Evolutionary conservation across 2,797 vertebrate species (phyloP), one percentile per base, ranked within the genome.

Genomic region (Coccyzus lansbergi): DNA sequence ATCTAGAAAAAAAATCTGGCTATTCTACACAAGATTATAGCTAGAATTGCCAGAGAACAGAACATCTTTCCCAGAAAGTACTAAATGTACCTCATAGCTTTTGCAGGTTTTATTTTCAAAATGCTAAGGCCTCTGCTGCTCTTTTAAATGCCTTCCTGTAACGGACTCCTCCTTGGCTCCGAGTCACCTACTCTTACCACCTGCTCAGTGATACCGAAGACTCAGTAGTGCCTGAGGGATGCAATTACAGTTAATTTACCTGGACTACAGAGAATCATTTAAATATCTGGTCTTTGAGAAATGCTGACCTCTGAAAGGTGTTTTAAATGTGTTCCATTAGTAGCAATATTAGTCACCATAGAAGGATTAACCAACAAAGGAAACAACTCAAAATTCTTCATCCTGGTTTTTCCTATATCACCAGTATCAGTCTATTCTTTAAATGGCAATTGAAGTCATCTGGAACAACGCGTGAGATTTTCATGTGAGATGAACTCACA

Each of bases 1-100:
- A 90, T 70, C 92, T 81, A 87, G 93, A 96, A 94, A 94, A 93
- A 90, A 94, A 95, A 95, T 96, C 88, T 96, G 91, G 78, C 92
- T 97, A 78, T 86, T 84, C 83, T 70, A 96, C 85, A 91, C 52
- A 63, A 78, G 62, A 46, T 76, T 85, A 63, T 74, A 93, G 84
- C 42, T 91, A 65, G 83, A 94, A 89, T 31, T 80, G 24, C 40
- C 70, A 96, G 94, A 95, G 83, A 84, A 95, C 90, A 96, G 72
- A 95, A 94, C 77, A 69, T 69, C 44, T 82, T 77, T 44, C 6
- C 13, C 29, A 36, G 19, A 62, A 65, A 96, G 86, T 71, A 97
- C 96, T 94, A 53, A 64, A 90, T 87, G 90, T 96, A 86, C 82
- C 52, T 79, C 65, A 81, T 40, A 69, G 18, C 14, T 58, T 90